Conservation (phyloP, 2,888 invertebrate genomes). For the Parasteatoda lunata region DNA sequence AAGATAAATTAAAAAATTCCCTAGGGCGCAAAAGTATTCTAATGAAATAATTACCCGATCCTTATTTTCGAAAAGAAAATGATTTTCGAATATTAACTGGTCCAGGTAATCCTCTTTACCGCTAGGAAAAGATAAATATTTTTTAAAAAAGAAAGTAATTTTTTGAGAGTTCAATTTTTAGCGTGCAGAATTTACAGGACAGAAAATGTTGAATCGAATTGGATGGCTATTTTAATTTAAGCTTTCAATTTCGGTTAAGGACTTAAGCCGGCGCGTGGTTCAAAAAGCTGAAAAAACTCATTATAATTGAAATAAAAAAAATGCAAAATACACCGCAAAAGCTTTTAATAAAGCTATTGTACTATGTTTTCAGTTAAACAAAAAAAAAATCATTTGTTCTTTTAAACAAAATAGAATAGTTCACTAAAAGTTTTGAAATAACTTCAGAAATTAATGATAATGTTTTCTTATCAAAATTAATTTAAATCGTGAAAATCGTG, state of each 20-base stretch:
- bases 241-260: conserved; percentile 31
- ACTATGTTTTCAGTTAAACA: no score
- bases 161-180: conserved; percentile 25
- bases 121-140: neutral
- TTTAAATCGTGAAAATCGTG: no score
- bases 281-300: conserved; percentile 6
- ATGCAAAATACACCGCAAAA: neutral
- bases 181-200: conserved; percentile 19
- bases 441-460: no score
- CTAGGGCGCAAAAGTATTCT: conserved; percentile 38
- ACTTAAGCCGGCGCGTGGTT: conserved; percentile 7
- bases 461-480: no score
- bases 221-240: conserved; percentile 16
- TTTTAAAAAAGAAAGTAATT: conserved; percentile 11
- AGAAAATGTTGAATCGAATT: conserved; percentile 20
- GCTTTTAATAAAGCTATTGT: no score
- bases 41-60: conserved; percentile 57
- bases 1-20: conserved; percentile 49
- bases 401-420: no score
- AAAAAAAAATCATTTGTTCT: no score
- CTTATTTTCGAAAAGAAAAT: conserved; percentile 48
- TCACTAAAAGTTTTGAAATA: no score
- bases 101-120: conserved; percentile 50
- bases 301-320: neutral
- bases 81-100: conserved; percentile 60